Conservation (phyloP, 2,113 vertebrate genomes). For the Myiagra hebetior region DNA sequence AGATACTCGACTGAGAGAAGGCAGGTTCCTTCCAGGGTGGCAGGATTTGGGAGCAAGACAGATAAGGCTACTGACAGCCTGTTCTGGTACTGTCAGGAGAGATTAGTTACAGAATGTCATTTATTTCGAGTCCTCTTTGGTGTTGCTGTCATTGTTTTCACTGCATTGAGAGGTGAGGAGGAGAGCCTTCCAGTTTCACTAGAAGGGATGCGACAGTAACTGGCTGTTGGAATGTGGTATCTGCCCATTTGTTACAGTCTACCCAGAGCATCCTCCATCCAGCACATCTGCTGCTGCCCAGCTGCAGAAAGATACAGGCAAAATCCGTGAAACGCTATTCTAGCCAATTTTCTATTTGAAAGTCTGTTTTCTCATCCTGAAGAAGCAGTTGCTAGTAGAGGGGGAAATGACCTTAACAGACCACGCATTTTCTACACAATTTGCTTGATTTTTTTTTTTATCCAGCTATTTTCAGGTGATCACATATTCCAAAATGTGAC, state of each 20-base stretch:
- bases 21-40: neutral
- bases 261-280: neutral
- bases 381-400: neutral
- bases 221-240: neutral
- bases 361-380: neutral
- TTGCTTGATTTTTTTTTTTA: neutral
- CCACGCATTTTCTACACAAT: neutral
- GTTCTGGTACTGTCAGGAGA: neutral
- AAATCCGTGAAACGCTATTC: neutral
- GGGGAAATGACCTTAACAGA: neutral
- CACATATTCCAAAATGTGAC: neutral
- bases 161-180: neutral
- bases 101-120: neutral
- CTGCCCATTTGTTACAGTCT: neutral
- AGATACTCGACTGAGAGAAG: neutral
- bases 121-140: neutral
- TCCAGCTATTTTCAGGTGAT: neutral
- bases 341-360: neutral
- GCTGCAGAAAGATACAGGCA: neutral
- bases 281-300: neutral
- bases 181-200: neutral
- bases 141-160: neutral
- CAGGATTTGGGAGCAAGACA: neutral
- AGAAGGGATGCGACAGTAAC: rapidly evolving
- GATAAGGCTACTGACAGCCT: neutral